Evolutionary conservation across 2,797 vertebrate species (phyloP).

Genomic region (Acomys russatus): DNA sequence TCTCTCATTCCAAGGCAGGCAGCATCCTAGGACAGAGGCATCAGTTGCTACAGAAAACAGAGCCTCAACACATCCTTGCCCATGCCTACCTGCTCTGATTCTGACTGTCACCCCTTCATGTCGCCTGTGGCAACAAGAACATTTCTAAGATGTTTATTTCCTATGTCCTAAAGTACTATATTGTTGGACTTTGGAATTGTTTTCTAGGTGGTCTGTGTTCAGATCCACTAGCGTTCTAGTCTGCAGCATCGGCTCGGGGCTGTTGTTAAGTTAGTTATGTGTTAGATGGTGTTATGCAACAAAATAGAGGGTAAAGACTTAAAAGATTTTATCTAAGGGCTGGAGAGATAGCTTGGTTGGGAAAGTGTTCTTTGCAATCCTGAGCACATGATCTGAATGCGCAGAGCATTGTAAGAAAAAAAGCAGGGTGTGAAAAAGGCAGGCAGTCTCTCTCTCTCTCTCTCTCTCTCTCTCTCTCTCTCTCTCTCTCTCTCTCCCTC

Average conservation of each 20-base stretch:
- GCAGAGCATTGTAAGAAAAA: not conserved
- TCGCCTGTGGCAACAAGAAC: conserved; percentile 5
- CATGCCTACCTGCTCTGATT: not conserved
- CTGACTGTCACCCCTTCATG: not conserved
- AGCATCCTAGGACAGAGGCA: not conserved
- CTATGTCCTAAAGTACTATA: conserved; percentile 42
- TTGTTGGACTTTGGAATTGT: conserved; percentile 12
- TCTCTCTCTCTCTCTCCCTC: too few relatives aligned
- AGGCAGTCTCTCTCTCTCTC: too few relatives aligned
- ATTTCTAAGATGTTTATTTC: conserved; percentile 51
- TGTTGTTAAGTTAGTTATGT: conserved; percentile 33
- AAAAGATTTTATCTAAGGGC: not conserved
- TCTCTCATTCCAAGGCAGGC: not conserved
- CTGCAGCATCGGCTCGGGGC: too few relatives aligned
- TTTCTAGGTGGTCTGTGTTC: not conserved
- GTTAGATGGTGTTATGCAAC: conserved; percentile 21
- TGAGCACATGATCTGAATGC: not conserved
- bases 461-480: too few relatives aligned
- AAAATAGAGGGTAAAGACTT: conserved; percentile 8
- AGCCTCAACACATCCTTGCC: not conserved
- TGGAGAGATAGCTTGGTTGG: not conserved
- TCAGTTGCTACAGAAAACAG: not conserved
- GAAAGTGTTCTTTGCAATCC: not conserved
- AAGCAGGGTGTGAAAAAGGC: not conserved
- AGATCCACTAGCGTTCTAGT: too few relatives aligned